A percentile compares a stretch with the other conserved stretches of the same genome.
phyloP scores from a whole-genome alignment of 2,113 vertebrate species.

The Elaphurus davidianus region DNA sequence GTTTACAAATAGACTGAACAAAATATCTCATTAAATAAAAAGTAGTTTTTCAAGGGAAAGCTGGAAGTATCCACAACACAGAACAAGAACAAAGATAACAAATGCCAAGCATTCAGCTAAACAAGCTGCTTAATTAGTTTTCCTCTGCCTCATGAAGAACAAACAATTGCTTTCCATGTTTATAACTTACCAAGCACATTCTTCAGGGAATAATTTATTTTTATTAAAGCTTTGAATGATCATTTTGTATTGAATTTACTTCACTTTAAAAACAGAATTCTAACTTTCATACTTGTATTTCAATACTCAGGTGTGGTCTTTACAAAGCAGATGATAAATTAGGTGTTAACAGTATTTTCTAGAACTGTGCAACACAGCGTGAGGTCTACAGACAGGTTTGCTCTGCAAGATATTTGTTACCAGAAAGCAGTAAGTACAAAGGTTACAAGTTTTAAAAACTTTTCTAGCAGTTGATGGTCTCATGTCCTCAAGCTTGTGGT shows the following conservation, averaged over 20 bases:
- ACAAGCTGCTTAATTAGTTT: slow-evolving; percentile 67
- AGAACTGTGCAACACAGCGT: not conserved
- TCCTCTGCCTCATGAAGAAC: slow-evolving; percentile 38
- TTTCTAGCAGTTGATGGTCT: not conserved
- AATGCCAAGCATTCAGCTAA: slow-evolving; percentile 42
- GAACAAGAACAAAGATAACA: slow-evolving; percentile 60
- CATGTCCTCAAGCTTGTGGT: not conserved
- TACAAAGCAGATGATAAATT: not conserved
- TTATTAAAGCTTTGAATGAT: not conserved
- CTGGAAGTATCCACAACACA: slow-evolving; percentile 32
- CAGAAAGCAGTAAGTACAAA: not conserved
- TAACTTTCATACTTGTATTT: not conserved
- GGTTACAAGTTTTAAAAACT: not conserved
- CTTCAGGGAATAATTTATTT: slow-evolving; percentile 28
- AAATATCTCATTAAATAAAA: slow-evolving; percentile 64
- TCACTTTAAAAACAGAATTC: slow-evolving; percentile 6
- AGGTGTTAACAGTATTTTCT: not conserved
- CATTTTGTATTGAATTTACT: not conserved
- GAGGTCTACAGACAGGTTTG: not conserved
- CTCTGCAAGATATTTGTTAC: not conserved
- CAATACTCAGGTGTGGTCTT: not conserved
- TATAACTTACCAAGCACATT: slow-evolving; percentile 42
- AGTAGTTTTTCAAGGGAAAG: slow-evolving; percentile 34
- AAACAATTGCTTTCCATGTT: not conserved
- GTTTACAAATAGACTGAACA: slow-evolving; percentile 49